Evolutionary conservation across 2,113 vertebrate genomes (phyloP), one percentile per base, ranked within the genome.

Genomic region (Eptesicus fuscus): DNA sequence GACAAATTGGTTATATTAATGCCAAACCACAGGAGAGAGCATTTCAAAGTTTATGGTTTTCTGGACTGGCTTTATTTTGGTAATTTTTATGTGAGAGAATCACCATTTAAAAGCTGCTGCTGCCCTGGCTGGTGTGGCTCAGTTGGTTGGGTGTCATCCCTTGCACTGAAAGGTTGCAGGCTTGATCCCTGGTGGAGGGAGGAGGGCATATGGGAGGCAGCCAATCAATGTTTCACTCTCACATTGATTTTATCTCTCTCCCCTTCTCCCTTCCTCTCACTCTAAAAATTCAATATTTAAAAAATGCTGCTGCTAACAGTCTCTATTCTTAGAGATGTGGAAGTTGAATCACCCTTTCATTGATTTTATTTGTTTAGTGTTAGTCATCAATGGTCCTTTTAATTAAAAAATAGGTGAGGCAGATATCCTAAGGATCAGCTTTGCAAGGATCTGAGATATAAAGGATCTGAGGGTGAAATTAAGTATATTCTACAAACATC

Each of bases 31-130:
- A 79, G n/a, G 9, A 80, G 42, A 95, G 20, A 93, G 23, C 47
- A 70, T 93, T 90, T 77, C 71, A 80, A 84, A 84, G 5, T 90
- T 53, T 87, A 37, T 88, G 23, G 53, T 59, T 83, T 94, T 67
- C 49, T 79, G 71, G 18, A 70, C 23, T 79, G 10, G 7, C 84
- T 86, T 85, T 47, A 37, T 87, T 83, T 94, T 7, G 40, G 37
- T 76, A 20, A 76, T 63, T 77, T 77, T 63, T n/a, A 42, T 76
- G 16, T 84, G 65, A 93, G 6, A 56, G 32, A 74, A n/a, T 74
- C 56, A 9, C 30, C 13, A 61, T 69, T 67, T 84, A 74, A 92
- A 94, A 87, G 11, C 32, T 74, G 6, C 17, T 49, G 9, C 5
- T 61, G 30, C 28, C 63, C 63, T 32, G 63, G 30, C 63, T 32